phyloP scores from a whole-genome alignment of 2,888 invertebrate genomes.

The Syritta pipiens region DNA sequence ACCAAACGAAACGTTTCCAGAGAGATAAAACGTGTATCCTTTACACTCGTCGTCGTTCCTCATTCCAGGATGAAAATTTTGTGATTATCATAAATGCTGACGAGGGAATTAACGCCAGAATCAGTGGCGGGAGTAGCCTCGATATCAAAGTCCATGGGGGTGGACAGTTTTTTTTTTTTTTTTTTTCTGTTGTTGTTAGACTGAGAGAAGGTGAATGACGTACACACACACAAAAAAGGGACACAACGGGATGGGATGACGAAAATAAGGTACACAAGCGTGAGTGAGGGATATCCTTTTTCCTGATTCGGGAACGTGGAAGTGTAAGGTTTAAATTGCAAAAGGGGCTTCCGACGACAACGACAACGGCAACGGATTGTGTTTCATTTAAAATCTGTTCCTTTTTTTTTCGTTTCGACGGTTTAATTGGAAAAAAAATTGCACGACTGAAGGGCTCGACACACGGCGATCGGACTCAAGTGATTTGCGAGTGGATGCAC shows the following conservation, averaged over 20 bases:
- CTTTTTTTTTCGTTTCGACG: too few relatives aligned
- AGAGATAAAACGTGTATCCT: constrained; percentile 64
- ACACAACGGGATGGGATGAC: not conserved
- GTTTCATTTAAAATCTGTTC: not conserved
- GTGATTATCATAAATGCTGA: constrained; percentile 69
- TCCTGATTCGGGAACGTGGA: constrained; percentile 5
- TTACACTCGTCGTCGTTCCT: constrained; percentile 56
- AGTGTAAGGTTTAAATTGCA: constrained; percentile 9
- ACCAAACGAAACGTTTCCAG: constrained; percentile 16
- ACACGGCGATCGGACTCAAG: too few relatives aligned
- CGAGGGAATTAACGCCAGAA: constrained; percentile 63
- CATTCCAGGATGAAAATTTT: constrained; percentile 62
- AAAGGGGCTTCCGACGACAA: not conserved
- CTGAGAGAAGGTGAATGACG: too few relatives aligned
- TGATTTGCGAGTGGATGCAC: too few relatives aligned
- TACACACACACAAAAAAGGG: too few relatives aligned
- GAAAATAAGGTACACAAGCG: constrained; percentile 22
- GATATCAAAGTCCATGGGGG: constrained; percentile 44
- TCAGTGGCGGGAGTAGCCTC: constrained; percentile 29
- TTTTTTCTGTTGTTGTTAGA: too few relatives aligned
- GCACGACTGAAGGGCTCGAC: too few relatives aligned
- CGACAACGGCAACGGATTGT: not conserved
- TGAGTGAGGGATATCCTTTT: not conserved
- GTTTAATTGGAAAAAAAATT: too few relatives aligned
- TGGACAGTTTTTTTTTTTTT: constrained; percentile 3